phyloP scores from a whole-genome alignment of 2,797 vertebrate species.

The Chelon labrosus region DNA sequence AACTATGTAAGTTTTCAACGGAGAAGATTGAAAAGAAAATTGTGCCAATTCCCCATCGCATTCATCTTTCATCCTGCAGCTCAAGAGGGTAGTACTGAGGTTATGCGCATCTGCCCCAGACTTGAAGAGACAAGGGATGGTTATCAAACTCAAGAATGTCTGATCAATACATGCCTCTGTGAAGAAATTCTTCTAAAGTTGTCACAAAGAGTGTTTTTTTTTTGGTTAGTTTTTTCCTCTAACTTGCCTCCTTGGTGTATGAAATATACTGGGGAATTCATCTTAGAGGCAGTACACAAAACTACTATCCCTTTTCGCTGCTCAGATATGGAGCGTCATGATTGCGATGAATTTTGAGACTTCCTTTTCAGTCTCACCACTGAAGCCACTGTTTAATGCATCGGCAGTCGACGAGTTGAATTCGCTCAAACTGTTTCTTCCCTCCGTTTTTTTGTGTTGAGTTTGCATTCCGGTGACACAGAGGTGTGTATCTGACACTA shows the following conservation, averaged over 20 bases:
- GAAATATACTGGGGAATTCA: constrained; percentile 22
- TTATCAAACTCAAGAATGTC: constrained; percentile 31
- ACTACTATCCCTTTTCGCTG: constrained; percentile 10
- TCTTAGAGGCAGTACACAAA: constrained; percentile 23
- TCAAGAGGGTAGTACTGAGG: background rate
- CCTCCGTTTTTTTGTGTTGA: background rate
- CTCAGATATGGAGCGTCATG: background rate
- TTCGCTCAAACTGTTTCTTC: background rate
- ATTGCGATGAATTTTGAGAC: background rate
- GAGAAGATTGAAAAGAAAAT: background rate
- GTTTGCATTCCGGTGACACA: constrained; percentile 1
- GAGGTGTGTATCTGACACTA: background rate
- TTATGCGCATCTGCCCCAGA: constrained; percentile 2
- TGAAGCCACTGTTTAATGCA: background rate
- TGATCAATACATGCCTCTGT: constrained; percentile 42
- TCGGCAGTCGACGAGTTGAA: background rate
- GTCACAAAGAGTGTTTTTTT: constrained; percentile 2
- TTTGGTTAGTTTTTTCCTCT: constrained; percentile 12
- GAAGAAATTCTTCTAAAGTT: constrained; percentile 20
- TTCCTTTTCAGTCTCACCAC: constrained; percentile 5
- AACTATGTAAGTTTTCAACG: background rate
- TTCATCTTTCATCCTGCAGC: background rate
- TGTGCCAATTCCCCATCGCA: background rate
- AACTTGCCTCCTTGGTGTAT: constrained; percentile 12
- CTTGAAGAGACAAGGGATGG: background rate